Conservation (phyloP, 2,113 vertebrate genomes). For the Lipotes vexillifer region DNA sequence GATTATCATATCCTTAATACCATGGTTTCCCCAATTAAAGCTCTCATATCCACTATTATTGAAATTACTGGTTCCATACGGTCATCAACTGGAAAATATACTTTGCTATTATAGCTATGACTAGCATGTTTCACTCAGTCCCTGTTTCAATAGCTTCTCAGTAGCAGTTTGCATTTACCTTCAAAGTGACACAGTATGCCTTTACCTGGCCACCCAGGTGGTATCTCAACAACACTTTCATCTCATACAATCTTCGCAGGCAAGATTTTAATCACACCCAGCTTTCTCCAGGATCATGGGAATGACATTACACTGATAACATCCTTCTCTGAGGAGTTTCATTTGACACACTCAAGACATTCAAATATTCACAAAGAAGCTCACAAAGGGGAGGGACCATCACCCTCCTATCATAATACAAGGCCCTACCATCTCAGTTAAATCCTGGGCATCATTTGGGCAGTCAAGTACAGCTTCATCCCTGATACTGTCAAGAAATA, state of each 20-base stretch:
- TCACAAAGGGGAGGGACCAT: not conserved
- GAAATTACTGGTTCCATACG: not conserved
- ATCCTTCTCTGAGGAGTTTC: not conserved
- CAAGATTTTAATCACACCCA: not conserved
- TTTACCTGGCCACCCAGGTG: not conserved
- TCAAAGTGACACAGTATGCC: not conserved
- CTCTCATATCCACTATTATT: not conserved
- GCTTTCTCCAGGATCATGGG: not conserved
- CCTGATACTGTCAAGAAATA: not conserved
- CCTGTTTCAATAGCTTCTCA: not conserved
- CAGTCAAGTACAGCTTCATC: not conserved
- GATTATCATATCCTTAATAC: not conserved
- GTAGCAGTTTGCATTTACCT: not conserved
- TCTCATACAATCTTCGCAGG: not conserved
- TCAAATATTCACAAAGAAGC: not conserved
- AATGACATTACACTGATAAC: not conserved
- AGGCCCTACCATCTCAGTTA: not conserved
- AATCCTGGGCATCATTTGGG: not conserved
- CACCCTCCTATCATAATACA: accelerated
- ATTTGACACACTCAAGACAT: not conserved
- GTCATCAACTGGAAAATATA: not conserved
- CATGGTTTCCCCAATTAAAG: not conserved
- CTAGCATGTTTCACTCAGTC: not conserved
- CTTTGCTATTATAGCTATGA: not conserved
- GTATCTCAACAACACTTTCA: not conserved